These are phyloP conservation scores for Margaritifera margaritifera DNA, from an alignment of 2,888 invertebrate species.

Conservation along the genomic window DNA sequence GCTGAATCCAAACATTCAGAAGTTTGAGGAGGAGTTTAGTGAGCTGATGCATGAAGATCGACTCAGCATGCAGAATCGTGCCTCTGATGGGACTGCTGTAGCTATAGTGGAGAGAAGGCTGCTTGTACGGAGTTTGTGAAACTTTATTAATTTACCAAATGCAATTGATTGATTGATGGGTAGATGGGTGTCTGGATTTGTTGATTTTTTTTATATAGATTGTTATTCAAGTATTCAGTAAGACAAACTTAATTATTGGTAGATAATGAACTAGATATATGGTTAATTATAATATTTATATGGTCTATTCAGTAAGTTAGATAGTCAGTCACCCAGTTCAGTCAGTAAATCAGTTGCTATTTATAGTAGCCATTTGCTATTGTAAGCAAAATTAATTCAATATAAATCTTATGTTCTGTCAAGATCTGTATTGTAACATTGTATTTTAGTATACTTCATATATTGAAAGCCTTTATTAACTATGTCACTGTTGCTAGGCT, in stretches of 20 bases:
- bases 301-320: no score
- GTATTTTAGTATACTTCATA: neutral
- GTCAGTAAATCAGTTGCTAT: no score
- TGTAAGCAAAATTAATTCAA: neutral
- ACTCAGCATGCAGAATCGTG: conserved; percentile 48
- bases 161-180: no score
- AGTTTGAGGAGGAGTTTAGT: conserved; percentile 71
- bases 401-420: neutral
- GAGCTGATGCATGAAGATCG: conserved; percentile 65
- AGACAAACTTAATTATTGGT: no score
- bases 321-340: no score
- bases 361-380: neutral
- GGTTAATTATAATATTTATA: no score
- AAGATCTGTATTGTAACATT: neutral
- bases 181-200: no score
- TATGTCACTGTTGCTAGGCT: no score
- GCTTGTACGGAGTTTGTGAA: conserved; percentile 43
- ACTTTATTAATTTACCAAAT: neutral
- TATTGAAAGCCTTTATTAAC: neutral
- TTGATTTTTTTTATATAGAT: no score
- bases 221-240: no score
- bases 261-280: no score
- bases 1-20: conserved; percentile 64
- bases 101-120: conserved; percentile 64
- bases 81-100: conserved; percentile 51